phyloP scores from a whole-genome alignment of 2,797 vertebrate genomes.

The Acanthis flammea region DNA sequence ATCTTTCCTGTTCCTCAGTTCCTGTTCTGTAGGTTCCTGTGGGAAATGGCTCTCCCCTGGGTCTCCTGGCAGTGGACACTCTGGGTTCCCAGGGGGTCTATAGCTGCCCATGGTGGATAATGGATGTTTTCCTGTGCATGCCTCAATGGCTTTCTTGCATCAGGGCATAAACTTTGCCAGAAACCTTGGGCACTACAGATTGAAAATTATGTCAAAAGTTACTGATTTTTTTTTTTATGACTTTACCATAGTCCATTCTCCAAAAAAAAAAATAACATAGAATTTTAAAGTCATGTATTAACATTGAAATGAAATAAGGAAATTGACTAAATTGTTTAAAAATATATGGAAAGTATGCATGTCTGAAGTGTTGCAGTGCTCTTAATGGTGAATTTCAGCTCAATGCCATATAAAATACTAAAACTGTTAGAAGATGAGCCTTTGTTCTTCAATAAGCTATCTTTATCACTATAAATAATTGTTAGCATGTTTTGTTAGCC shows the following conservation, averaged over 20 bases:
- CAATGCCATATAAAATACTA: not conserved
- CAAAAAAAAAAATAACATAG: not conserved
- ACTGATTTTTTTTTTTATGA: not conserved
- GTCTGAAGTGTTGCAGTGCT: not conserved
- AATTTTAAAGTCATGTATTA: not conserved
- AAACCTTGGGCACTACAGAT: not conserved
- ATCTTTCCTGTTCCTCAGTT: not conserved
- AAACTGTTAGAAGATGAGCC: not conserved
- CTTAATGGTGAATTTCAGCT: not conserved
- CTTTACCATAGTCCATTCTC: not conserved
- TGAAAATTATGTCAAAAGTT: not conserved
- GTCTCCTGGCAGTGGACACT: rapidly evolving
- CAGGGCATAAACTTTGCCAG: not conserved
- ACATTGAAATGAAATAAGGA: not conserved
- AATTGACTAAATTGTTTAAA: not conserved
- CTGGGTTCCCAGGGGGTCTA: rapidly evolving
- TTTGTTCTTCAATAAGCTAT: not conserved
- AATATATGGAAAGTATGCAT: not conserved
- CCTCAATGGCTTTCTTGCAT: not conserved
- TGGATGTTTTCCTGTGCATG: rapidly evolving
- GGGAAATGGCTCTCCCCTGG: rapidly evolving
- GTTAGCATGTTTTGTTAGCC: not conserved
- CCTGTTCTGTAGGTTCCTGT: not conserved
- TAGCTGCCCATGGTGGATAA: too few relatives aligned
- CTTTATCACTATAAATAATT: not conserved